Conservation (phyloP, 2,888 invertebrate genomes). For the Coelopa pilipes region DNA sequence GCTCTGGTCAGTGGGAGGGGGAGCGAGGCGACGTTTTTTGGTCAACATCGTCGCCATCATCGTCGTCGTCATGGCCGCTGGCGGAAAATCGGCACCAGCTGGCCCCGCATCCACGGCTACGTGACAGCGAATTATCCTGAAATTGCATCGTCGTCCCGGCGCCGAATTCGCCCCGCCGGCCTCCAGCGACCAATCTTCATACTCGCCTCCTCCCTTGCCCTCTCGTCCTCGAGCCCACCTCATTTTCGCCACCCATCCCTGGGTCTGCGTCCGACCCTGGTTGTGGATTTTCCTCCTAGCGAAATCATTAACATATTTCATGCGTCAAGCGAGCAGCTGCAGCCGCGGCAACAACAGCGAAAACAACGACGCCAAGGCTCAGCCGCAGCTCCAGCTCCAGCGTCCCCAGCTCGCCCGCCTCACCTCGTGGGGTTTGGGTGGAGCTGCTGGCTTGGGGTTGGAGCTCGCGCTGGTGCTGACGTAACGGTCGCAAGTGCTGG, state of each 20-base stretch:
- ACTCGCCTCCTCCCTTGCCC: background rate
- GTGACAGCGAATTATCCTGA: conserved; percentile 19
- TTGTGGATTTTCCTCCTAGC: background rate
- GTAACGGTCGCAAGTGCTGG: too few relatives aligned
- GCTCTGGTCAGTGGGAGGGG: too few relatives aligned
- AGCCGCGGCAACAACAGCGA: background rate
- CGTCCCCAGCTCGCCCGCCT: too few relatives aligned
- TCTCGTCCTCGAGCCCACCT: background rate
- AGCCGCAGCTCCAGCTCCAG: too few relatives aligned
- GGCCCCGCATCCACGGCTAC: conserved; percentile 17
- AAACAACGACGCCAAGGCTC: background rate
- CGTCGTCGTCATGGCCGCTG: background rate
- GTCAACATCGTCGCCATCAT: too few relatives aligned
- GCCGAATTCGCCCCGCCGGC: background rate
- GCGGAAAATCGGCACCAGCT: conserved; percentile 25
- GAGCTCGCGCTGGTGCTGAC: too few relatives aligned
- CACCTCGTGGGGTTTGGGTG: too few relatives aligned
- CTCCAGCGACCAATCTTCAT: background rate
- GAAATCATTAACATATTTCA: conserved; percentile 28
- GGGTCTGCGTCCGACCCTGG: background rate
- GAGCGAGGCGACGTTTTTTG: too few relatives aligned
- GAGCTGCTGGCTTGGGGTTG: too few relatives aligned
- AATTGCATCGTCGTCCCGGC: conserved; percentile 7
- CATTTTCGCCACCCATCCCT: background rate
- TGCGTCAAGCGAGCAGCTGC: conserved; percentile 16